A percentile compares a stretch with the other conserved stretches of the same genome.
Evolutionary conservation across 2,888 invertebrate species (phyloP).

Genomic region (Habroteleia sp.): DNA sequence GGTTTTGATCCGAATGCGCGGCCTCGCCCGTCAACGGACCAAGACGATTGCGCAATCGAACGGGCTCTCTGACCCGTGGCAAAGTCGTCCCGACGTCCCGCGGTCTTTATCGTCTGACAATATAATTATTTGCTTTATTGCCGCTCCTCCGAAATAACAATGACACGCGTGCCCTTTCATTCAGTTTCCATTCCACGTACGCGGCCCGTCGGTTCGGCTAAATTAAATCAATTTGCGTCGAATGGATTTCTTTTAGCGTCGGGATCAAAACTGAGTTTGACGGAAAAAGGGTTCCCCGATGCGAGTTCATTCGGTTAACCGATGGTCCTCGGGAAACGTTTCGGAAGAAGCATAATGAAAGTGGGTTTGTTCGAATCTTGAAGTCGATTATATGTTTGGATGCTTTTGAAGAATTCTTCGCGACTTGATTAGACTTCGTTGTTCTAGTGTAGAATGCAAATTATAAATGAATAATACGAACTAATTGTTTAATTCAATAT

Average conservation of each 20-base stretch:
- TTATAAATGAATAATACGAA: too few species aligned
- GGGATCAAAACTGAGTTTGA: conserved; percentile 9
- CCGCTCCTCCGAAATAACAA: conserved; percentile 65
- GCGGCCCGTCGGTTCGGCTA: conserved; percentile 4
- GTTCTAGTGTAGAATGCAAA: too few species aligned
- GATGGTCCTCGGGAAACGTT: not conserved
- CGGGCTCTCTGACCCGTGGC: conserved; percentile 67
- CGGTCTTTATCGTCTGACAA: conserved; percentile 74
- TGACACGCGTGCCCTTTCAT: conserved; percentile 68
- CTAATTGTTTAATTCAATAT: too few species aligned
- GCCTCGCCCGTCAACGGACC: conserved; percentile 11
- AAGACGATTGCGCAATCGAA: conserved; percentile 45
- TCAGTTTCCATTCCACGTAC: not conserved
- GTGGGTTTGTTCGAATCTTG: too few species aligned
- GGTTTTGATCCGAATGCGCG: not conserved
- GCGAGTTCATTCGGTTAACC: not conserved
- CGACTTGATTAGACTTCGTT: too few species aligned
- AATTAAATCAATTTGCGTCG: conserved; percentile 16
- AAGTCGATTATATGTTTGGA: too few species aligned
- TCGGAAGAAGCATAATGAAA: too few species aligned
- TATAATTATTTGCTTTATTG: conserved; percentile 71
- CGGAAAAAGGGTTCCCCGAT: not conserved
- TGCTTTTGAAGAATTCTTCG: too few species aligned
- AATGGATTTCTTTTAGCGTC: conserved; percentile 8
- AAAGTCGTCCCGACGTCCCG: conserved; percentile 69